These are phyloP conservation scores for roundworm (Caenorhabditis elegans) DNA, from an alignment of 1,140 invertebrate genomes.

Conservation along the genomic window DNA sequence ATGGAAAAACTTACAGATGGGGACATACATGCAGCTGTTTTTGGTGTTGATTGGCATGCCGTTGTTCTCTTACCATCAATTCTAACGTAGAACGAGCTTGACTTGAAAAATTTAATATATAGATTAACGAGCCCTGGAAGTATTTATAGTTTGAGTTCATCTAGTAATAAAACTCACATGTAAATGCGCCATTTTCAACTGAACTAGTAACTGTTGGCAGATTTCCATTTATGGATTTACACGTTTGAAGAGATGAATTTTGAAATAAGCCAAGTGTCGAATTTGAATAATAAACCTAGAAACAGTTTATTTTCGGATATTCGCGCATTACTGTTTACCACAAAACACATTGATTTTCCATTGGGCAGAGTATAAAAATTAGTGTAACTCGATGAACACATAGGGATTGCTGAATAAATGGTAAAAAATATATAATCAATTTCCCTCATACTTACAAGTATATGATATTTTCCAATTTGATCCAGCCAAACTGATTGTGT, in stretches of 20 bases:
- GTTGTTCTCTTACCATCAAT: neutral
- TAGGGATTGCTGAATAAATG: neutral
- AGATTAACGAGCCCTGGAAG: neutral
- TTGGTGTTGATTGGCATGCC: neutral
- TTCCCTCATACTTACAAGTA: too few species aligned
- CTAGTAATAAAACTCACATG: too few species aligned
- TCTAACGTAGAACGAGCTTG: neutral
- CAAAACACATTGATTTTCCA: neutral
- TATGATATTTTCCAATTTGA: neutral
- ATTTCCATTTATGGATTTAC: neutral
- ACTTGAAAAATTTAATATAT: neutral
- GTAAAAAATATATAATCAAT: too few species aligned
- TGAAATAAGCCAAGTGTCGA: neutral
- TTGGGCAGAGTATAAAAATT: neutral
- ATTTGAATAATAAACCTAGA: neutral
- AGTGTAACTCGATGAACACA: neutral
- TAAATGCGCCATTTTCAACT: neutral
- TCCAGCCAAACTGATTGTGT: neutral
- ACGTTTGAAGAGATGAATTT: neutral
- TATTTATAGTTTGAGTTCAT: too few species aligned
- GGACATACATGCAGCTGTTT: neutral
- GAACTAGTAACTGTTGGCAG: neutral
- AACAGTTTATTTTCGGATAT: neutral
- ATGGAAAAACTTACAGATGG: neutral
- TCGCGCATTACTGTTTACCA: neutral